Base-by-base conservation (phyloP, 2,797 vertebrate species). In the Buphagus erythrorhynchus region DNA sequence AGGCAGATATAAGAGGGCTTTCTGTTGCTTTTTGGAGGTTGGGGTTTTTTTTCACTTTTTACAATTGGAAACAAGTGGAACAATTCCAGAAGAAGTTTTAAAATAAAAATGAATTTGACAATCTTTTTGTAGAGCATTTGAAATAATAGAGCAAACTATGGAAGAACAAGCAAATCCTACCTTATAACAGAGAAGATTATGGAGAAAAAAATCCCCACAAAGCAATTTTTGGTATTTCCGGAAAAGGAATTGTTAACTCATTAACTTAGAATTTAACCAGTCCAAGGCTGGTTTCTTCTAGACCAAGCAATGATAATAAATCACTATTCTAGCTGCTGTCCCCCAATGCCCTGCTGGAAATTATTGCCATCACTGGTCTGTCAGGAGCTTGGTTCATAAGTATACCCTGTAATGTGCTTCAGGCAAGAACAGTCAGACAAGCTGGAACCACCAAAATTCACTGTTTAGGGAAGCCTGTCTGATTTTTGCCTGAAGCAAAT, bases 401-500 rank as follows among this genome's bases (percentile, higher is more conserved):
- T 74, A 52, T 75, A 28, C 42, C 42, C 86, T 68, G 21, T 57
- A 88, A 65, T 33, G 52, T 0, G 21, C 92, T 90, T 74, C 61
- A 78, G 79, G 79, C 76, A 88, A 90, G 31, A 94, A 26, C 10
- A 79, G n/a, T 48, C 52, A 79, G 51, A 86, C 11, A 85, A 94
- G 20, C 52, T 88, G 62, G 29, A 93, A 36, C 38, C 46, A 84
- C 51, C 45, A 65, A 71, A 80, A 81, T 43, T 35, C 7, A 36
- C 16, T 61, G 36, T 29, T 90, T 81, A 66, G 46, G 29, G 74
- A 93, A 90, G 43, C 40, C 46, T 75, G 38, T 9, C 24, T 90
- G 73, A 93, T 59, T 94, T 95, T 94, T 84, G 69, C 88, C 86
- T 78, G 58, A 84, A 88, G 91, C 71, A 54, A 93, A 84, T 36